Evolutionary conservation across 2,797 vertebrate genomes (phyloP).

Genomic region (Neomorphus geoffroyi): DNA sequence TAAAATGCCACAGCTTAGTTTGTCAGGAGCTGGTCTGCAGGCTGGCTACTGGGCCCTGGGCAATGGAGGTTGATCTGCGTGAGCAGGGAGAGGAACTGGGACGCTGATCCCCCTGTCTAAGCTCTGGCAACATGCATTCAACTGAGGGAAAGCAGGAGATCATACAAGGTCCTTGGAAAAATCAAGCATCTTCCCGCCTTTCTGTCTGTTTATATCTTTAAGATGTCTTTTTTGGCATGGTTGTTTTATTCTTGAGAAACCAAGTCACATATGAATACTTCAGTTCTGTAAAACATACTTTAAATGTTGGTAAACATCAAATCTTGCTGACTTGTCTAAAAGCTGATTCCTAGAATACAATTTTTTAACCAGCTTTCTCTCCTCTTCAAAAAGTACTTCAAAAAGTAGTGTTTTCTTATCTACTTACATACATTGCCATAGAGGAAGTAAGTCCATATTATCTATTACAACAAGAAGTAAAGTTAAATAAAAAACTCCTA

Average conservation of each 20-base stretch:
- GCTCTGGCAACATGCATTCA: rapidly evolving
- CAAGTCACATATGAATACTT: neutral
- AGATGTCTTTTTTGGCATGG: neutral
- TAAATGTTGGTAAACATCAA: neutral
- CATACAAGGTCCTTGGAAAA: neutral
- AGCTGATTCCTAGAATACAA: neutral
- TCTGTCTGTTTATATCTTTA: neutral
- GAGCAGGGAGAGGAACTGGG: neutral
- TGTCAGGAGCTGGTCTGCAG: neutral
- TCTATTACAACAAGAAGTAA: neutral
- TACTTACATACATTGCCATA: neutral
- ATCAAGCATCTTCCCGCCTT: neutral
- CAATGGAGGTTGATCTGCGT: neutral
- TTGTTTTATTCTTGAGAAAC: neutral
- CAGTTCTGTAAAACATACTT: neutral
- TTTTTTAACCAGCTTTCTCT: neutral
- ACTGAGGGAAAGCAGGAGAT: neutral
- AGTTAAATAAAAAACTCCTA: neutral
- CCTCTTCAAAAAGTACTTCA: neutral
- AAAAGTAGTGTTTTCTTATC: neutral
- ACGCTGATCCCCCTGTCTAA: neutral
- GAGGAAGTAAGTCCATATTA: neutral
- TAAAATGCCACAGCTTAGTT: neutral
- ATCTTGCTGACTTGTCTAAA: neutral
- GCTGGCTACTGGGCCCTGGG: neutral